These are phyloP conservation scores for Panopea generosa DNA, from an alignment of 2,888 invertebrate species.

Conservation along the genomic window DNA sequence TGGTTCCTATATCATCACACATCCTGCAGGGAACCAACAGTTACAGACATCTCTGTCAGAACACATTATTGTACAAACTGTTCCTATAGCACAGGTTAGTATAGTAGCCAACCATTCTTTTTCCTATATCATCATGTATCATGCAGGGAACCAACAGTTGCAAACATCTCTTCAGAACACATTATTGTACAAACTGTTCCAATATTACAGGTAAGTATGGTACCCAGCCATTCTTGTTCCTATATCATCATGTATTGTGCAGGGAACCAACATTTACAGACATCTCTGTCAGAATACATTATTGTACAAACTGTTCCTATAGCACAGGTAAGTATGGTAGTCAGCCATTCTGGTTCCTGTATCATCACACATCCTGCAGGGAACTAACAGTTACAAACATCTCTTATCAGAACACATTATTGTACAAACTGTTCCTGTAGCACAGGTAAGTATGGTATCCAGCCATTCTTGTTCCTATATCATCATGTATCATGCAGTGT, in stretches of 20 bases:
- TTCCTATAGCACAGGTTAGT: constrained; percentile 67
- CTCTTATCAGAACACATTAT: constrained; percentile 28
- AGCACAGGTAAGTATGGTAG: constrained; percentile 25
- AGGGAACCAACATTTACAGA: constrained; percentile 60
- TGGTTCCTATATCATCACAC: constrained; percentile 78
- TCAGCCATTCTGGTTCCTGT: no score
- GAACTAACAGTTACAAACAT: no score
- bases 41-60: constrained; percentile 69
- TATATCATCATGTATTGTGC: constrained; percentile 76
- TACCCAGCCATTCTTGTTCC: constrained; percentile 67
- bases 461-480: constrained; percentile 70
- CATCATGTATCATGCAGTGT: constrained; percentile 71
- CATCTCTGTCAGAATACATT: constrained; percentile 78
- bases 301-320: constrained; percentile 81
- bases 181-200: constrained; percentile 32
- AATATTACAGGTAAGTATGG: background rate
- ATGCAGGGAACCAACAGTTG: no score
- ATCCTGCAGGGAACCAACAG: constrained; percentile 61
- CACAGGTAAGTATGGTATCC: constrained; percentile 49
- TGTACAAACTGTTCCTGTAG: no score
- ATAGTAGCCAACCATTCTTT: no score
- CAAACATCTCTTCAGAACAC: no score
- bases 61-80: constrained; percentile 83
- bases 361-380: no score
- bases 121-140: no score